phyloP scores from a whole-genome alignment of 2,797 vertebrate species.

The Merluccius polli region DNA sequence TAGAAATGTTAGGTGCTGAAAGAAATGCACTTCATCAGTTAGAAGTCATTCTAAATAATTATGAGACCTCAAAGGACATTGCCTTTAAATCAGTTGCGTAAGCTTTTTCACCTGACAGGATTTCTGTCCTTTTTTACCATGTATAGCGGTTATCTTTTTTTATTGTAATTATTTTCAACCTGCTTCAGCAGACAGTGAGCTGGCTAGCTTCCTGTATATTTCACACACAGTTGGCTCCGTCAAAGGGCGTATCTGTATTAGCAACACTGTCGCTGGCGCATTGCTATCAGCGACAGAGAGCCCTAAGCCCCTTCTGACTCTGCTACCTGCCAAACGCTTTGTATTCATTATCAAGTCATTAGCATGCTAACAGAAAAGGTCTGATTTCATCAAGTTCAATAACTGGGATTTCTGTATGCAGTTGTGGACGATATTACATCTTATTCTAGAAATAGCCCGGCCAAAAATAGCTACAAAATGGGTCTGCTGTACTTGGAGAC shows the following conservation, averaged over 20 bases:
- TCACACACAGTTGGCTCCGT: not conserved
- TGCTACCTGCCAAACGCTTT: conserved; percentile 1
- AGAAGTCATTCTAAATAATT: not conserved
- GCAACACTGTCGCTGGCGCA: not conserved
- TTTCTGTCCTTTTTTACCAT: not conserved
- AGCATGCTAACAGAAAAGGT: not conserved
- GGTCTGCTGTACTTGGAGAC: not conserved
- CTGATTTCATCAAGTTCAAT: not conserved
- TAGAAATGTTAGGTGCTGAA: too few species aligned
- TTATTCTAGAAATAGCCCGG: too few species aligned
- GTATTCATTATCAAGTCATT: not conserved
- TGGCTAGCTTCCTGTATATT: not conserved
- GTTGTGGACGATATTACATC: not conserved
- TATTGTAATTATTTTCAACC: not conserved
- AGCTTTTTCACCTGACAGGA: not conserved
- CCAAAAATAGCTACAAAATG: not conserved
- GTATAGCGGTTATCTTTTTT: not conserved
- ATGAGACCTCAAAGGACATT: not conserved
- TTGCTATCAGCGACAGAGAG: not conserved
- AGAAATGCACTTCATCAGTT: not conserved
- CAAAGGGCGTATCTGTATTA: not conserved
- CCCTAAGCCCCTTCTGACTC: not conserved
- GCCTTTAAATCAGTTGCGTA: not conserved
- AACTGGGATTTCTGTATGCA: not conserved
- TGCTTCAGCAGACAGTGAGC: not conserved